Base-by-base conservation (phyloP, 1,140 invertebrate species). In the Heliothis virescens region DNA sequence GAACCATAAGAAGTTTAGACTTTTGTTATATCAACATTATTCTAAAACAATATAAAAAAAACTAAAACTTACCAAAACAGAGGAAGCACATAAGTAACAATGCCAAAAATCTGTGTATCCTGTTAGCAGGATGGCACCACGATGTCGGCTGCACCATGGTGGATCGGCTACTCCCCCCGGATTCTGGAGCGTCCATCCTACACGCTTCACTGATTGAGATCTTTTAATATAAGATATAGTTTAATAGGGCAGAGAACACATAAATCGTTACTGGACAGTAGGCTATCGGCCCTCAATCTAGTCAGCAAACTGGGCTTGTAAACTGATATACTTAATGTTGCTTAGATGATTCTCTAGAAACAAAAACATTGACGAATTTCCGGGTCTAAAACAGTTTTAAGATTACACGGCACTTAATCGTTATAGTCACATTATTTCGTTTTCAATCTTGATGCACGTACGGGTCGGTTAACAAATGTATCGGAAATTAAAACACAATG, bases 11-110 rank as follows among this genome's bases (percentile, higher is more conserved):
- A 41, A 41, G 34, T 41, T 41, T 41, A 41, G 5, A 41, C 34
- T 5, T 41, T 41, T 41, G 34, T 41, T 41, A 41, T 7, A 41
- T 41, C 5, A 41, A 41, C 0, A 5, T 41, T 41, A 9, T 1
- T 9, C 9, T 41, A 41, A 41, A 41, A 41, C 34, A 41, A 41
- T 41, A 5, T 41, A 34, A n/a, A 52, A 53, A 3, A 71, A 9
- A n/a, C n/a, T 74, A 21, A 41, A 79, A 86, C 91, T 89, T 85
- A 94, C 92, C 92, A 89, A 94, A 94, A 92, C 92, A 94, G 84
- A 94, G 91, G 67, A 94, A 94, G 79, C 92, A 94, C 93, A 93
- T 94, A 57, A 94, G 89, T 41, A 93, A 75, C 9, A 94, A 80
- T 55, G 90, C 92, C 26, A 92, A 82, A 80, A 94, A 92, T 74